Base-by-base conservation (phyloP, 1,140 invertebrate genomes). In the Hestina assimilis region DNA sequence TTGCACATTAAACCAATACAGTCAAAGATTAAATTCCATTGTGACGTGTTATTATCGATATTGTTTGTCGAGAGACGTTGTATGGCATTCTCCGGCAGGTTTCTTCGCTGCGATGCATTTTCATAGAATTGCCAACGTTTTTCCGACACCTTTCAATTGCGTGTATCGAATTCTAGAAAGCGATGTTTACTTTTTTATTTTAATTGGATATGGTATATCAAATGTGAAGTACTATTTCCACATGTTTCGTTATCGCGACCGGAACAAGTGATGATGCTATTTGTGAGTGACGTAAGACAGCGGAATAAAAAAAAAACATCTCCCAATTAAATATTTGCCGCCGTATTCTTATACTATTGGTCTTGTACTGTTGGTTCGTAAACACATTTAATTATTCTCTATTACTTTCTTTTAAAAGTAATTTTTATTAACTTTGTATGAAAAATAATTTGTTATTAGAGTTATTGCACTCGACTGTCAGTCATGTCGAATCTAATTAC, bases 151-250 rank as follows among this genome's bases (percentile, higher is more conserved):
- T 85, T 79, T 78, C 81, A 81, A 86, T 77, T 76, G 81, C 83
- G 78, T 85, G 75, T 70, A 64, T 85, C 71, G 80, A 83, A 88
- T 88, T 85, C 85, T 88, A 86, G 80, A 88, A 79, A 86, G 80
- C 71, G 75, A 81, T 77, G 77, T 75, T 59, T 70, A 56, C 33
- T 59, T 77, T 82, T 81, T 75, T 79, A 73, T 78, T 83, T 73
- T 79, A 77, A 76, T 70, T 66, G 63, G 55, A 64, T 65, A 65
- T 61, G 60, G 59, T 67, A 67, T 65, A 65, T 67, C 48, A 63
- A 54, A 54, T 38, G 41, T 48, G 29, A 29, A 17, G 38, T 33
- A 38, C 29, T 17, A 35, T 46, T 52, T 45, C 35, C 26, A 58
- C 41, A 43, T 24, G 46, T 59, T 38, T 21, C 43, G 41, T 59